These are phyloP conservation scores for Lutra lutra DNA, from an alignment of 2,797 vertebrate species.

Conservation along the genomic window DNA sequence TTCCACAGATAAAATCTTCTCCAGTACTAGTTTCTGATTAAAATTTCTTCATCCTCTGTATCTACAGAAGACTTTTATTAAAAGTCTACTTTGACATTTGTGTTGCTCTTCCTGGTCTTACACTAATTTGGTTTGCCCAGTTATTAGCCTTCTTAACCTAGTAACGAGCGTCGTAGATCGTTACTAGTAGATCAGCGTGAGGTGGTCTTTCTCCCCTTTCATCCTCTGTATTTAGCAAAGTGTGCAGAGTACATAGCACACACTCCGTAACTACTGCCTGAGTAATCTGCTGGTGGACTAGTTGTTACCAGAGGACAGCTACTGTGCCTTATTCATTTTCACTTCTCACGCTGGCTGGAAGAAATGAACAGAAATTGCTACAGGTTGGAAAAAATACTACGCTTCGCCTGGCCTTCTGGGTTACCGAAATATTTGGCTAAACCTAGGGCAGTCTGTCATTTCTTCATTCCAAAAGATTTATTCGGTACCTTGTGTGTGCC, in stretches of 20 bases:
- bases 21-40: neutral
- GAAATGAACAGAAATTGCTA: constrained; percentile 47
- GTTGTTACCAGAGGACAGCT: neutral
- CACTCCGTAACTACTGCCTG: constrained; percentile 37
- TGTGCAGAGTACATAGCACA: neutral
- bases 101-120: neutral
- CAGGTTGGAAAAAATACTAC: constrained; percentile 26
- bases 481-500: neutral
- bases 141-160: neutral
- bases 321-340: neutral
- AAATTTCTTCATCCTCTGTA: neutral
- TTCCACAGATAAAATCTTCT: neutral
- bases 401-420: neutral
- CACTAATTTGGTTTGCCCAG: neutral
- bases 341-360: constrained; percentile 34
- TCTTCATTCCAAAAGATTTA: constrained; percentile 40
- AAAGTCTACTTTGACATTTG: neutral
- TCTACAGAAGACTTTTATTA: neutral
- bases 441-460: constrained; percentile 10
- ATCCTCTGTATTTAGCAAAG: neutral
- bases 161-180: neutral
- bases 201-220: neutral
- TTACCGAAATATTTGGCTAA: constrained; percentile 29
- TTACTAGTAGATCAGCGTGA: neutral
- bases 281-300: constrained; percentile 29